These are phyloP conservation scores for Lobophora halterata DNA, from an alignment of 2,888 invertebrate genomes.

Conservation along the genomic window DNA sequence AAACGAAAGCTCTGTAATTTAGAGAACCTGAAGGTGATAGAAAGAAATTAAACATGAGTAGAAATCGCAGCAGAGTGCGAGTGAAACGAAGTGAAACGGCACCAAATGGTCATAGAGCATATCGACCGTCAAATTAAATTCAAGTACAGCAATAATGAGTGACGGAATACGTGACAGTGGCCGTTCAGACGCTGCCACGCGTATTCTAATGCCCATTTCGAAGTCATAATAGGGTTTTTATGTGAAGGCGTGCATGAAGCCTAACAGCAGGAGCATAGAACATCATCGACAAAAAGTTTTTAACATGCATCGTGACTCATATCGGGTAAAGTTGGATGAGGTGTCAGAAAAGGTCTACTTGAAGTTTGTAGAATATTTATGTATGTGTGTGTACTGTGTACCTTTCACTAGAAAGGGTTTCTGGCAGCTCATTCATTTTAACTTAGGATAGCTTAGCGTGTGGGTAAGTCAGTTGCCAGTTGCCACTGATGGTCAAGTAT, in stretches of 20 bases:
- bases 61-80: conserved; percentile 58
- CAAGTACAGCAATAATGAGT: conserved; percentile 57
- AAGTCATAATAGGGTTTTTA: conserved; percentile 12
- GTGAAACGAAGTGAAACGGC: conserved; percentile 70
- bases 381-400: too few species aligned
- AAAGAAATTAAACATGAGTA: conserved; percentile 57
- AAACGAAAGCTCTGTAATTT: conserved; percentile 23
- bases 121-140: conserved; percentile 71
- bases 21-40: conserved; percentile 42
- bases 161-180: conserved; percentile 31
- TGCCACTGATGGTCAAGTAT: too few species aligned
- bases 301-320: not conserved
- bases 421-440: too few species aligned
- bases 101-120: conserved; percentile 65
- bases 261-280: conserved; percentile 1
- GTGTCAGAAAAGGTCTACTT: too few species aligned
- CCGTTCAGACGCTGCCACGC: conserved; percentile 29
- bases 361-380: too few species aligned
- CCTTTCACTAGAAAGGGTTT: too few species aligned
- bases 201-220: conserved; percentile 21
- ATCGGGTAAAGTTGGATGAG: too few species aligned
- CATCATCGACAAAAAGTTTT: too few species aligned
- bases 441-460: too few species aligned
- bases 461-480: too few species aligned
- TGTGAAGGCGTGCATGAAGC: conserved; percentile 6